phyloP scores from a whole-genome alignment of 2,797 vertebrate species.

The Numenius phaeopus region DNA sequence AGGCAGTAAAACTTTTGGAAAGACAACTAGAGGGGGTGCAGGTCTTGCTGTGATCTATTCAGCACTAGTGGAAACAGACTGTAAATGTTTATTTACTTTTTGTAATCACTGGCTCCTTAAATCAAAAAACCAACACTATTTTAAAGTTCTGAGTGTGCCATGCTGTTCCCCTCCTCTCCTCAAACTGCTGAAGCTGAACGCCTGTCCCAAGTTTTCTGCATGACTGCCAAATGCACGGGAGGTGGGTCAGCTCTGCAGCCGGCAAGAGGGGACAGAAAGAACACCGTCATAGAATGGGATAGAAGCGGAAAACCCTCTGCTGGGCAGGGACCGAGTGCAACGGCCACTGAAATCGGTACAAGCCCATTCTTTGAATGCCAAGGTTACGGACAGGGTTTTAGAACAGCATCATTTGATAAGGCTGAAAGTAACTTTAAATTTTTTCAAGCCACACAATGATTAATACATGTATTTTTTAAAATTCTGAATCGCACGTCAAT shows the following conservation, averaged over 20 bases:
- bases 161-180: not conserved
- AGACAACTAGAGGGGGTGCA: not conserved
- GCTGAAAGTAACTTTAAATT: not conserved
- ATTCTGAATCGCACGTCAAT: rapidly evolving
- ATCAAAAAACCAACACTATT: not conserved
- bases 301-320: not conserved
- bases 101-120: not conserved
- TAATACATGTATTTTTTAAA: not conserved
- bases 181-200: not conserved
- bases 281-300: rapidly evolving
- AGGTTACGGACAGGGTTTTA: not conserved
- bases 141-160: not conserved
- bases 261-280: not conserved
- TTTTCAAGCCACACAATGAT: not conserved
- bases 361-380: not conserved
- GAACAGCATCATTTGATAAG: not conserved
- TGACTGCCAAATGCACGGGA: rapidly evolving
- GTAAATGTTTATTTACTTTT: not conserved
- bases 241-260: not conserved
- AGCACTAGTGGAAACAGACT: not conserved
- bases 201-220: not conserved
- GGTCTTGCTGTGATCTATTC: not conserved
- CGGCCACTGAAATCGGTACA: not conserved
- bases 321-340: not conserved
- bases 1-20: not conserved